These are phyloP conservation scores for Lucinisca nassula DNA, from an alignment of 2,888 invertebrate genomes.

Conservation along the genomic window DNA sequence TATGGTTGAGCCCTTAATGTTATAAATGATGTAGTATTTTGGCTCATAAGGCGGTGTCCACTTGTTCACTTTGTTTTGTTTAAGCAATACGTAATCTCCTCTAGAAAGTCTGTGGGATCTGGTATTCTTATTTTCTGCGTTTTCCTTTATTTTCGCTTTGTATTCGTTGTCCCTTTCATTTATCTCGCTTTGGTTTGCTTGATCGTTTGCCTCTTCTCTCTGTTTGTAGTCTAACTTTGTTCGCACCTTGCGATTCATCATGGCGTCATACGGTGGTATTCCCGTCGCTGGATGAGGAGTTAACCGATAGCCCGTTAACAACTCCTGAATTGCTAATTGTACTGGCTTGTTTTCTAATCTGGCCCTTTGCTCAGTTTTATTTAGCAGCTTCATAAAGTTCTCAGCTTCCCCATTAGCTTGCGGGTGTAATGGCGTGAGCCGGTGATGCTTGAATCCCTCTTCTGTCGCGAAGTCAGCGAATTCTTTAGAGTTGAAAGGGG, in stretches of 20 bases:
- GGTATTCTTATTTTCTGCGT: background rate
- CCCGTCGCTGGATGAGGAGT: conserved; percentile 7
- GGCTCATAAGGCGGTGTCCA: background rate
- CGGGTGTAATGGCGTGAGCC: conserved; percentile 47
- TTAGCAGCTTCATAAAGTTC: conserved; percentile 46
- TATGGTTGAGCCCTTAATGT: background rate
- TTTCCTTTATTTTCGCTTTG: background rate
- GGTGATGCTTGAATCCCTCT: conserved; percentile 56
- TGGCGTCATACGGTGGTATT: background rate
- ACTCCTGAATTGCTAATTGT: conserved; percentile 22
- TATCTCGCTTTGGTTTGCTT: background rate
- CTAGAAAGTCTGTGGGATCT: background rate
- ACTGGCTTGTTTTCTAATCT: background rate
- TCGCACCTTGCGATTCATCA: background rate
- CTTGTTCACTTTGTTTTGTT: background rate
- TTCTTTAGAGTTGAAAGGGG: conserved; percentile 50
- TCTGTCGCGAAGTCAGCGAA: conserved; percentile 46
- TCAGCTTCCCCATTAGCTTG: conserved; percentile 60
- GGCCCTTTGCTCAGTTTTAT: conserved; percentile 31
- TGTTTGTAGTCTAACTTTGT: background rate
- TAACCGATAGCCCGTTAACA: background rate
- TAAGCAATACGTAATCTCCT: background rate
- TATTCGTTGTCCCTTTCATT: background rate
- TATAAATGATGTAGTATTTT: background rate
- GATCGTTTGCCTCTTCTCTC: background rate